Conservation (phyloP, 2,888 invertebrate species). For the Gymnocheta viridis region DNA sequence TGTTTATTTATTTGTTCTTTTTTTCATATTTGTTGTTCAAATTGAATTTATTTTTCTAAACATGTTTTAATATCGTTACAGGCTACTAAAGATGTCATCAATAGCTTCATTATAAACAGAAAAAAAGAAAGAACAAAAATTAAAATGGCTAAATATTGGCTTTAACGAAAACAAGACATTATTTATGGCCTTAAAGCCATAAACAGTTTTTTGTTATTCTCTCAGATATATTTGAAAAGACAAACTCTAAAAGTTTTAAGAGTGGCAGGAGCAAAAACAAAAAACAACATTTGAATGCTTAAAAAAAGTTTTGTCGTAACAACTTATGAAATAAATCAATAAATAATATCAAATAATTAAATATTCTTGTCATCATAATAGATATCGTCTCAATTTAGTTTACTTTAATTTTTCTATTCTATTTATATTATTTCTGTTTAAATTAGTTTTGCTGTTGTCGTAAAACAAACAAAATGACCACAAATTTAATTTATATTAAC, state of each 20-base stretch:
- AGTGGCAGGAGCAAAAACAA: no score
- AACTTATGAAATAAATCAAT: slow-evolving; percentile 6
- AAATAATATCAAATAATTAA: slow-evolving; percentile 29
- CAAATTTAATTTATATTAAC: slow-evolving; percentile 28
- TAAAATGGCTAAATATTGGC: slow-evolving; percentile 11
- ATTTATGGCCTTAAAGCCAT: slow-evolving; percentile 33
- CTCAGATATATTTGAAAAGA: background rate
- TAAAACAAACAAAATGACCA: slow-evolving; percentile 1
- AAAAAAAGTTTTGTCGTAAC: background rate
- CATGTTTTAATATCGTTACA: slow-evolving; percentile 57
- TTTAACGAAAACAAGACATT: background rate
- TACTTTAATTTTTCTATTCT: background rate
- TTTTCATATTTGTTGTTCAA: slow-evolving; percentile 32
- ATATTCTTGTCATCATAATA: slow-evolving; percentile 4
- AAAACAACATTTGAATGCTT: background rate
- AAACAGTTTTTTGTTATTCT: slow-evolving; percentile 25
- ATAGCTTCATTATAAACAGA: slow-evolving; percentile 54
- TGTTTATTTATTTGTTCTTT: slow-evolving; percentile 18
- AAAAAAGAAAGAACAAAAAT: background rate
- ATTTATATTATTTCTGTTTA: background rate
- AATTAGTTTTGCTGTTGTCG: background rate
- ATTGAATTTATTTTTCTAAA: slow-evolving; percentile 63
- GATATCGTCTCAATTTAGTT: background rate
- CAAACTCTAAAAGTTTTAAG: background rate
- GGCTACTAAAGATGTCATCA: slow-evolving; percentile 66